A percentile compares a stretch with the other conserved stretches of the same genome.
These are phyloP conservation scores for Babylonia areolata DNA, from an alignment of 1,140 invertebrate genomes.

Conservation along the genomic window DNA sequence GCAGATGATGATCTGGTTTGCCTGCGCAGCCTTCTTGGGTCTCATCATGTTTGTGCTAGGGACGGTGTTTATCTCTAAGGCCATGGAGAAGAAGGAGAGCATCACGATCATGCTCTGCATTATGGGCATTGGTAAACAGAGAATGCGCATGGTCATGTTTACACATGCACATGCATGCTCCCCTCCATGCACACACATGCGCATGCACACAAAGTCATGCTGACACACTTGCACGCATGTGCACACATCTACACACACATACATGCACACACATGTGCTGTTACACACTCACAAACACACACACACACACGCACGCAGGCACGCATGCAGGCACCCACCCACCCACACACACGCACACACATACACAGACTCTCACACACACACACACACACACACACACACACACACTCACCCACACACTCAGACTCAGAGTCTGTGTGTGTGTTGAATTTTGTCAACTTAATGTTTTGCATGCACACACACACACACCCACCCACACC, in stretches of 20 bases:
- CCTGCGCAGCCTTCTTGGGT: conserved; percentile 59
- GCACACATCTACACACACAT: not conserved
- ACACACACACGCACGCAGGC: not conserved
- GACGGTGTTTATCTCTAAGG: conserved; percentile 57
- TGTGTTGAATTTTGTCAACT: no score
- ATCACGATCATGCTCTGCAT: conserved; percentile 68
- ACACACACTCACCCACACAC: not conserved
- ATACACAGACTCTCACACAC: not conserved
- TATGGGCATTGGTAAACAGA: conserved; percentile 69
- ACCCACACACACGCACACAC: not conserved
- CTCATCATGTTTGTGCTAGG: conserved; percentile 62
- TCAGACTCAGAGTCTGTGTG: no score
- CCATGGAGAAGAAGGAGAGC: conserved; percentile 56
- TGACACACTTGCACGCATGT: no score
- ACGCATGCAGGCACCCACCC: not conserved
- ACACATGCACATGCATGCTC: no score
- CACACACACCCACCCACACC: not conserved
- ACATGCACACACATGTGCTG: not conserved
- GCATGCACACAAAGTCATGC: no score
- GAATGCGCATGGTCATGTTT: no score
- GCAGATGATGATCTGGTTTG: conserved; percentile 65
- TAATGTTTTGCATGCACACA: not conserved
- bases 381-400: not conserved
- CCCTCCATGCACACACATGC: no score
- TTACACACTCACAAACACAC: conserved; percentile 7